Conservation (phyloP, 2,797 vertebrate genomes). For the Urocyon cinereoargenteus region DNA sequence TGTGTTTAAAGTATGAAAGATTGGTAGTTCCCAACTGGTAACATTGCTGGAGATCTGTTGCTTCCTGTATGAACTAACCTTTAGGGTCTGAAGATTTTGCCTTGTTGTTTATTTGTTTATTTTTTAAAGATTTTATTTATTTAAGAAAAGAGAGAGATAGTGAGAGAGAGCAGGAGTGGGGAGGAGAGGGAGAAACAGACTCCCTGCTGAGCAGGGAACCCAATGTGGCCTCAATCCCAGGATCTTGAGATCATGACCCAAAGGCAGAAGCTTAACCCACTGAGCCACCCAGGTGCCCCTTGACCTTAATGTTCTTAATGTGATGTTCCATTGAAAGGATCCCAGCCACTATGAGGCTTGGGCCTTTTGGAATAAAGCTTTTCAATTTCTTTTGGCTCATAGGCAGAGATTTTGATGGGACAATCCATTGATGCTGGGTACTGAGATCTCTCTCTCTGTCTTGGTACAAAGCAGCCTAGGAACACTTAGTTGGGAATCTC, state of each 20-base stretch:
- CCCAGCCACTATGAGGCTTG: not conserved
- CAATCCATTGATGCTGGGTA: rapidly evolving
- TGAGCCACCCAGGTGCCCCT: not conserved
- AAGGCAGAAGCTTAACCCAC: not conserved
- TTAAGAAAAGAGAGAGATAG: not conserved
- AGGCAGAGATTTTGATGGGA: not conserved
- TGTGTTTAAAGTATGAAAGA: not conserved
- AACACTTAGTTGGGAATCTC: not conserved
- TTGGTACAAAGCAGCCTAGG: not conserved
- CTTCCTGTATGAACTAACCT: not conserved
- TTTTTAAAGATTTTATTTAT: not conserved
- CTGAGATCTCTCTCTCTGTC: not conserved
- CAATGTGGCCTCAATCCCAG: not conserved
- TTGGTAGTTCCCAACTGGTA: no score
- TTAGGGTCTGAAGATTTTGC: not conserved
- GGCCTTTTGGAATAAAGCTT: not conserved
- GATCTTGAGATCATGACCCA: not conserved
- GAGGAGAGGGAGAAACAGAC: not conserved
- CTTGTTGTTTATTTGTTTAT: not conserved
- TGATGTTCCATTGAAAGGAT: not conserved
- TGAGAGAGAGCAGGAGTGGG: not conserved
- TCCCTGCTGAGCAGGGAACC: not conserved
- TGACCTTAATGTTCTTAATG: not conserved
- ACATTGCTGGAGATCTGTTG: no score
- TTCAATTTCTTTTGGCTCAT: not conserved